Conservation (phyloP, 2,113 vertebrate genomes). For the Mungos mungo region DNA sequence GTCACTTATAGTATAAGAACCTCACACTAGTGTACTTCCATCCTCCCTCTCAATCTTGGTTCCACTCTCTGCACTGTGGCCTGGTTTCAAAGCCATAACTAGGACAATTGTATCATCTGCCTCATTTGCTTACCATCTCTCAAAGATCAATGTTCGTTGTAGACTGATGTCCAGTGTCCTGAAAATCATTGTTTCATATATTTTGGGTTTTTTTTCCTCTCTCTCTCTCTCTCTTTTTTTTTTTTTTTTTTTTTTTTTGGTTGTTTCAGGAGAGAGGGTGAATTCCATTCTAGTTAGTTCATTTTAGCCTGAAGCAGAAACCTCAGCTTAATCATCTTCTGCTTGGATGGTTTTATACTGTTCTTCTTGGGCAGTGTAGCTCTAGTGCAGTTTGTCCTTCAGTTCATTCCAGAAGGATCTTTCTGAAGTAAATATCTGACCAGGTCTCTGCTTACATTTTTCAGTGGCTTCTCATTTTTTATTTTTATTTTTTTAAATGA, state of each 20-base stretch:
- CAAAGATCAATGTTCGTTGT: not conserved
- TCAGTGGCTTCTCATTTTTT: not conserved
- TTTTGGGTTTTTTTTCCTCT: not conserved
- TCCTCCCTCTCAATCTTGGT: not conserved
- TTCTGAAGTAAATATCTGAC: conserved; percentile 31
- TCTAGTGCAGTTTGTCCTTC: not conserved
- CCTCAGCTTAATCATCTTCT: conserved; percentile 43
- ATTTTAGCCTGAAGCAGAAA: conserved; percentile 30
- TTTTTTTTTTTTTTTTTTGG: not conserved
- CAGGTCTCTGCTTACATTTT: conserved; percentile 1
- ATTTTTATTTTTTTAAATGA: not conserved
- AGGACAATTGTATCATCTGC: not conserved
- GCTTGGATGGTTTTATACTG: not conserved
- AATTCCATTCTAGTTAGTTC: conserved; percentile 13
- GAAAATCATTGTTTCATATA: conserved; percentile 3
- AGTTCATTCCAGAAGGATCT: not conserved
- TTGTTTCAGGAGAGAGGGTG: not conserved
- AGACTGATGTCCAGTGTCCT: not conserved
- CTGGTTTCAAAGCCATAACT: not conserved
- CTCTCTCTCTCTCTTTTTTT: no score
- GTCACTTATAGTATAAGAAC: not conserved
- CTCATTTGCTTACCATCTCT: not conserved
- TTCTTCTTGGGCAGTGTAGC: not conserved
- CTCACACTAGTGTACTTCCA: not conserved
- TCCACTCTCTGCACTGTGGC: not conserved